A percentile compares a stretch with the other conserved stretches of the same genome.
These are phyloP conservation scores for Calliphora vicina DNA, from an alignment of 1,140 invertebrate genomes.

Conservation along the genomic window DNA sequence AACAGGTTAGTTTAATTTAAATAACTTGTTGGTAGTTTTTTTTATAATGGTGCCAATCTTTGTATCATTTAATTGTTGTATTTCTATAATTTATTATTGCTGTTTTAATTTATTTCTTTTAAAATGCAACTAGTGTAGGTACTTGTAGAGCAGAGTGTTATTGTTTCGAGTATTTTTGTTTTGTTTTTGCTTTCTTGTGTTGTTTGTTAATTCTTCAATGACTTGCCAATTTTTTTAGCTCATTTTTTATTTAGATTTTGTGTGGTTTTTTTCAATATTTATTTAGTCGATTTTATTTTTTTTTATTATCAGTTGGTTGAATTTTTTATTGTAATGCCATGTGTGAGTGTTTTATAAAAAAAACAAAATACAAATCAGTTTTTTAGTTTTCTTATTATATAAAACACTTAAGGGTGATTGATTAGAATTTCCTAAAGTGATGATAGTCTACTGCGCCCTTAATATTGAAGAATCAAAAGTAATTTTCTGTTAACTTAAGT, in stretches of 20 bases:
- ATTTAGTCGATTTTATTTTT: neutral
- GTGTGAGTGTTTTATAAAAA: no score
- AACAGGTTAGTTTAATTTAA: no score
- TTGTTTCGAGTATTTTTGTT: neutral
- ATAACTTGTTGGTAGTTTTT: neutral
- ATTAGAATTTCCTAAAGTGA: neutral
- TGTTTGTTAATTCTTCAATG: neutral
- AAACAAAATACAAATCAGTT: neutral
- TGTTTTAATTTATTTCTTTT: neutral
- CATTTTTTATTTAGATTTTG: no score
- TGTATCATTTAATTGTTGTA: neutral
- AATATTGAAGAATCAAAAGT: no score
- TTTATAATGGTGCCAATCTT: neutral
- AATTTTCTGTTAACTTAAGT: no score
- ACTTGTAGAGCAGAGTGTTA: neutral
- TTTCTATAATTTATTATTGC: neutral
- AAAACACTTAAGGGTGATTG: neutral
- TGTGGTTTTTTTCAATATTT: neutral
- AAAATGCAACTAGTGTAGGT: neutral
- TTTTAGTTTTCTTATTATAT: neutral
- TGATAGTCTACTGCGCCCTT: no score
- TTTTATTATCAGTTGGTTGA: neutral
- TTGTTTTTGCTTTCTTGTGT: neutral
- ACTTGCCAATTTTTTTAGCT: neutral
- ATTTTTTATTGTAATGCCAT: neutral